A percentile compares a stretch with the other conserved stretches of the same genome.
phyloP scores from a whole-genome alignment of 2,113 vertebrate genomes.

The Fregetta grallaria region DNA sequence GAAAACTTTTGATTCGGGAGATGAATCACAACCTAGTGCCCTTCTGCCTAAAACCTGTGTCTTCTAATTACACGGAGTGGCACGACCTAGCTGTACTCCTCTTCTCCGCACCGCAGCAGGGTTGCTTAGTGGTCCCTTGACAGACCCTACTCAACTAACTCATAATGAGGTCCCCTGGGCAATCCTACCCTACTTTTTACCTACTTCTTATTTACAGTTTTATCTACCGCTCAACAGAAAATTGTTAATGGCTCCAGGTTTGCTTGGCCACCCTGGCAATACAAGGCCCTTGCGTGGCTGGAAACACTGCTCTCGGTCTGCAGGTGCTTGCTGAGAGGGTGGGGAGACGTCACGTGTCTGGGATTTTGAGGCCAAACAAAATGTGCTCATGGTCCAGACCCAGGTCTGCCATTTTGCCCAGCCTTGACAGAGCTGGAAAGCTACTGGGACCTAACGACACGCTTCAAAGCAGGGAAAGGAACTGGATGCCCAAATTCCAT shows the following conservation, averaged over 20 bases:
- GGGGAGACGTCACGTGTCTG: fast-evolving
- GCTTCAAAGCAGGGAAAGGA: not conserved
- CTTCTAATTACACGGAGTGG: not conserved
- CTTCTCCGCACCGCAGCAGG: not conserved
- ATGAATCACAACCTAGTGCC: not conserved
- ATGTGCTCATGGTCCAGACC: not conserved
- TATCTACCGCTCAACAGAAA: not conserved
- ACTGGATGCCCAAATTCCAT: not conserved
- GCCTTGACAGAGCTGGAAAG: not conserved
- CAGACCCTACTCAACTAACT: not conserved
- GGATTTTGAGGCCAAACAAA: not conserved
- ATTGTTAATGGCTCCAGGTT: not conserved
- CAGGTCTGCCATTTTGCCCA: not conserved
- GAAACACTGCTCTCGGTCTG: not conserved
- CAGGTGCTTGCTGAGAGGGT: not conserved
- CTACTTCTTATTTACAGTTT: not conserved
- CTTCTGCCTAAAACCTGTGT: not conserved
- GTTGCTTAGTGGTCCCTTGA: not conserved
- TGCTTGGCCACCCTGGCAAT: not conserved
- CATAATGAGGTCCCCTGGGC: not conserved
- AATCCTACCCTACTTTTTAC: not conserved
- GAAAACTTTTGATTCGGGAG: not conserved
- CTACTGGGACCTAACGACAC: not conserved
- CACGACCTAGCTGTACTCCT: not conserved
- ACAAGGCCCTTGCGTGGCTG: not conserved